Evolutionary conservation across 2,113 vertebrate genomes (phyloP).

Genomic region (Notothenia coriiceps): DNA sequence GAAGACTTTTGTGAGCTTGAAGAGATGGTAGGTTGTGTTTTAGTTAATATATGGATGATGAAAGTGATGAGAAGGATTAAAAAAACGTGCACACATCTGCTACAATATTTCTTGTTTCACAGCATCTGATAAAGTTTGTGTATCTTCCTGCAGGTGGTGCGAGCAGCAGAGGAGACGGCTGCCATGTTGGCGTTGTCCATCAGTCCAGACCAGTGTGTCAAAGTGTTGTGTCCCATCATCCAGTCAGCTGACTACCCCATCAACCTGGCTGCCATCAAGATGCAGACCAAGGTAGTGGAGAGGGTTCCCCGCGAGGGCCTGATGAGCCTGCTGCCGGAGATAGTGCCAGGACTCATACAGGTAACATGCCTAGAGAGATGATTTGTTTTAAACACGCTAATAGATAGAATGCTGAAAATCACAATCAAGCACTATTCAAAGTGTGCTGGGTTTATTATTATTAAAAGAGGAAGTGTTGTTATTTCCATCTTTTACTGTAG

Average conservation of each 20-base stretch:
- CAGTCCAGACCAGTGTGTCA: constrained; percentile 96
- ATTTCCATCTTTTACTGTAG: background rate
- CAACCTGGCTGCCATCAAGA: constrained; percentile 97
- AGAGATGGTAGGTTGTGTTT: background rate
- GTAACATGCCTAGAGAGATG: constrained; percentile 32
- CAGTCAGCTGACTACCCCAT: constrained; percentile 97
- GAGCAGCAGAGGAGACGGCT: constrained; percentile 95
- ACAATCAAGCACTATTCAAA: background rate
- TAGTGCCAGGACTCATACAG: constrained; percentile 92
- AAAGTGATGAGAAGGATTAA: background rate
- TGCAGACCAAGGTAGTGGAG: constrained; percentile 97
- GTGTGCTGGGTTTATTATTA: background rate
- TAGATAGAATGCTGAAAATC: background rate
- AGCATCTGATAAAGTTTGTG: background rate
- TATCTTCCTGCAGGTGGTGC: constrained; percentile 87
- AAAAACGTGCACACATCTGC: too few species aligned
- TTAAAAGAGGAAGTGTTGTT: background rate
- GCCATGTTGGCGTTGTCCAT: constrained; percentile 94
- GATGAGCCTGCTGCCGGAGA: constrained; percentile 90
- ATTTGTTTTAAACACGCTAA: too few species aligned
- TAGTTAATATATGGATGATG: background rate
- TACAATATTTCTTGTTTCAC: background rate
- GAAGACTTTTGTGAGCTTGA: background rate
- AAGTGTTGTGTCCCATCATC: constrained; percentile 97
- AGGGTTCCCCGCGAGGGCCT: constrained; percentile 91